A percentile compares a stretch with the other conserved stretches of the same genome.
phyloP scores from a whole-genome alignment of 2,797 vertebrate species.

The Ammospiza maritima region DNA sequence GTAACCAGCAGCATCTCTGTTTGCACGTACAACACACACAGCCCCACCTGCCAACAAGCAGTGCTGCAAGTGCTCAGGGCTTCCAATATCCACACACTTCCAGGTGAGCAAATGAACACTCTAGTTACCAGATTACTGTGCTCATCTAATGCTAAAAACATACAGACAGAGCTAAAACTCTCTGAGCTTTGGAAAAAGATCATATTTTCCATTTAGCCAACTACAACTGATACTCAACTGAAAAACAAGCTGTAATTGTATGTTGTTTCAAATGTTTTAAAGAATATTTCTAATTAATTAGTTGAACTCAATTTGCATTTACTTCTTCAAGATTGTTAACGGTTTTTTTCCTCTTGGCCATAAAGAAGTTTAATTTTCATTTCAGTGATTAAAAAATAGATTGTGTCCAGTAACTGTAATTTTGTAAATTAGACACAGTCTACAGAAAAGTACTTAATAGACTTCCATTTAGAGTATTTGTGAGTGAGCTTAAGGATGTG shows the following conservation, averaged over 20 bases:
- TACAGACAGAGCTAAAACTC: neutral
- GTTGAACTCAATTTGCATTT: neutral
- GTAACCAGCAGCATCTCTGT: neutral
- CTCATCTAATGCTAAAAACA: neutral
- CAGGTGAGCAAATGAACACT: neutral
- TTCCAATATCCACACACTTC: neutral
- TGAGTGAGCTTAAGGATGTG: neutral
- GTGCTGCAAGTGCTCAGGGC: neutral
- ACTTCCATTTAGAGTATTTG: neutral
- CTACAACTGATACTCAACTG: neutral
- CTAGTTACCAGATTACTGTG: neutral
- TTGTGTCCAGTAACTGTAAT: neutral
- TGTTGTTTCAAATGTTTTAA: neutral
- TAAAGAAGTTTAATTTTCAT: neutral
- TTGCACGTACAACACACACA: neutral
- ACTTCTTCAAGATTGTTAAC: neutral
- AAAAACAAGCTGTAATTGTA: neutral
- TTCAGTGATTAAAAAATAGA: neutral
- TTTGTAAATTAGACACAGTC: neutral
- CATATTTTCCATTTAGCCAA: neutral
- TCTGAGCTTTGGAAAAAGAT: neutral
- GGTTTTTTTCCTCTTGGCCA: neutral
- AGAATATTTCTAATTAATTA: neutral
- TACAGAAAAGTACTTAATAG: neutral
- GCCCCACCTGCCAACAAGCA: accelerated